A percentile compares a stretch with the other conserved stretches of the same genome.
Conservation (phyloP, 2,888 invertebrate species). For the Entomobrya proxima region DNA sequence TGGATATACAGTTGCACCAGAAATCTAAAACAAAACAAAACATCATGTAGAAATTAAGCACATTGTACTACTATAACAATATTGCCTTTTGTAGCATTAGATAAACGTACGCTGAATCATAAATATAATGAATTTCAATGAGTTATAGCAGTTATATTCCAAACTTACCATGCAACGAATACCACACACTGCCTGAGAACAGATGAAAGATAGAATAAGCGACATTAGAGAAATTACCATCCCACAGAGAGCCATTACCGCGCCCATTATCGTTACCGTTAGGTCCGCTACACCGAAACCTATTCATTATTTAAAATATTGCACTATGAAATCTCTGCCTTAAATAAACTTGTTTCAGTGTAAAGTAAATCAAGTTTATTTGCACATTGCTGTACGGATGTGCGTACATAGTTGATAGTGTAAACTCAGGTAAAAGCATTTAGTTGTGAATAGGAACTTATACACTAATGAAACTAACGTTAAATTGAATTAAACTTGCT, state of each 20-base stretch:
- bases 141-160: background rate
- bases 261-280: constrained; percentile 70
- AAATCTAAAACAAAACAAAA: constrained; percentile 63
- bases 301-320: constrained; percentile 51
- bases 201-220: constrained; percentile 73
- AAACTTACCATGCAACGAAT: constrained; percentile 74
- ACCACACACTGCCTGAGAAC: constrained; percentile 73
- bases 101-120: constrained; percentile 25
- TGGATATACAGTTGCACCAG: constrained; percentile 75
- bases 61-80: background rate
- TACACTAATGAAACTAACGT: constrained; percentile 27
- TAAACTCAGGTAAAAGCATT: background rate
- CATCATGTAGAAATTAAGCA: background rate
- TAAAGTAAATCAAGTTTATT: constrained; percentile 8
- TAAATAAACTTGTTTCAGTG: background rate
- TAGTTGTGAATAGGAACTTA: background rate
- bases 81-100: background rate
- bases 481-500: constrained; percentile 38
- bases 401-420: background rate
- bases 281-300: constrained; percentile 62
- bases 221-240: constrained; percentile 72
- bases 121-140: constrained; percentile 29
- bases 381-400: background rate
- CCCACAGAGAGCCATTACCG: constrained; percentile 72
- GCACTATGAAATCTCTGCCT: constrained; percentile 41